Base-by-base conservation (phyloP, 2,113 vertebrate genomes). In the Nothoprocta perdicaria region DNA sequence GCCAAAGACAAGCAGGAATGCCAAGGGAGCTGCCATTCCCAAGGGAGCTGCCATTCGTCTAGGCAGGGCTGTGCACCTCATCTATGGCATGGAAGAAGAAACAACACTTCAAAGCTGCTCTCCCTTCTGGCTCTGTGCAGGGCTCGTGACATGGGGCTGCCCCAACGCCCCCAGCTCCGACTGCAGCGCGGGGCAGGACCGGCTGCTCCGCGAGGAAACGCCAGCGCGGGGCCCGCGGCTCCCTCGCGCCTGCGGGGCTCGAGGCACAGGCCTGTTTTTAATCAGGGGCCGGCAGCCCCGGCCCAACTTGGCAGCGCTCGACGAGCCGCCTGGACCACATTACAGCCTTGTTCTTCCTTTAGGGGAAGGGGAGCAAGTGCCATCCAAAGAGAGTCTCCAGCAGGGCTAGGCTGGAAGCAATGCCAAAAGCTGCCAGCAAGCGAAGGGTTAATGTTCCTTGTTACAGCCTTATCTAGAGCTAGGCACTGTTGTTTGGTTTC, bases 221-320 rank as follows among this genome's bases (percentile, higher is more conserved):
- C 65, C 63, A 45, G 67, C 5, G 18, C 24, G 48, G 43, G 91
- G 53, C 52, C 76, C 89, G 57, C 85, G 83, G 62, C 82, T 87
- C 53, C 45, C 78, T 79, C 68, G 74, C 81, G 71, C 82, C 63
- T 0, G 13, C 74, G 0, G 3, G 62, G 88, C 60, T 86, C 69
- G 24, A 91, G 93, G 80, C 90, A 84, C 41, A 67, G 52, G 90
- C 45, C 94, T 96, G 94, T 48, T 96, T 96, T 93, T 76, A 96
- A 96, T 96, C 85, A 95, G 17, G 45, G 62, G 87, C 83, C 89
- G 62, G 87, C 58, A 92, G 94, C 89, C 92, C 68, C 67, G 79
- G 40, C 84, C 65, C 79, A 75, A 84, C 72, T 96, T 96, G 95
- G 94, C 96, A 94, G 68, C 0, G 76, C 82, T 80, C 74, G 82